Base-by-base conservation (phyloP, 2,888 invertebrate species). In the Osedax frankpressi region DNA sequence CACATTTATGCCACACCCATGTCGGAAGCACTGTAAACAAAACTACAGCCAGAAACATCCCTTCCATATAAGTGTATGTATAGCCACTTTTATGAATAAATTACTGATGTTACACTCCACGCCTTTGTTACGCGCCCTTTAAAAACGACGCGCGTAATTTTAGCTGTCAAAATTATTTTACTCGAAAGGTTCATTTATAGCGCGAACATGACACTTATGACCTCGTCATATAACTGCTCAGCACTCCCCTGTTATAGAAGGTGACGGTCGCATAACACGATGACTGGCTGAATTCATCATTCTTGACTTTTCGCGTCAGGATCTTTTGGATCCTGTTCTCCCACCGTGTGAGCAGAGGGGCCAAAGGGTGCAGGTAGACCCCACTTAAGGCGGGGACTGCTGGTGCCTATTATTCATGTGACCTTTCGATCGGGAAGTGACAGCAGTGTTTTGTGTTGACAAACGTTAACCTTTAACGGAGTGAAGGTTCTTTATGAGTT, bases 231-330 rank as follows among this genome's bases (percentile, higher is more conserved):
- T 24, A n/a, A 65, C 65, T 65, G 2, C n/a, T 19, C 2, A 65
- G 65, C 65, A 65, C 65, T 65, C 24, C 25, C 25, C 65, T 65
- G 24, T 19, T 65, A 65, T 2, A 65, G 65, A 14, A n/a, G 6
- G 65, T 65, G 65, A 65, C 1, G 19, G 24, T 65, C 65, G 24
- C 24, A 65, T 19, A 65, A 65, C 19, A 19, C 65, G 65, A 2
- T 2, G 65, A n/a, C 65, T 65, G 24, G 65, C 19, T n/a, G 65
- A 65, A 65, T 65, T 24, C 65, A 65, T 65, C 65, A 65, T n/a
- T 65, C 65, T 24, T 65, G 24, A 24, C 65, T 65, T 19, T 62
- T 62, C 14, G 63, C 14, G 63, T 62, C 3, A 62, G 63, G 63
- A 62, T 62, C 3, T 3, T 62, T 62, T 62, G 63, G 63, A 62